phyloP scores from a whole-genome alignment of 2,797 vertebrate genomes.

The Hyperoplus immaculatus region DNA sequence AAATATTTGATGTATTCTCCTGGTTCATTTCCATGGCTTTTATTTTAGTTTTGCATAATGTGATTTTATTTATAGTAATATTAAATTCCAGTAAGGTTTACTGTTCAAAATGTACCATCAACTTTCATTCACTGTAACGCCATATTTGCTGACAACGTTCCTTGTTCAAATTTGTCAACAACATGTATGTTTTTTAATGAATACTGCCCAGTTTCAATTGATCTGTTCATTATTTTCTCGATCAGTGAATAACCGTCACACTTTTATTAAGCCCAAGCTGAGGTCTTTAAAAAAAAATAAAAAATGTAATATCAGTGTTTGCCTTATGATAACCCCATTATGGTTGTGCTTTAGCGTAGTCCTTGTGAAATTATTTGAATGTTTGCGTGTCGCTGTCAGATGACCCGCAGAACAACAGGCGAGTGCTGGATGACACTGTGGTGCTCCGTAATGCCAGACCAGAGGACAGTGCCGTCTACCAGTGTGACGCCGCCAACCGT shows the following conservation, averaged over 20 bases:
- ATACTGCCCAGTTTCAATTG: background rate
- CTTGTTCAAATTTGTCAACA: background rate
- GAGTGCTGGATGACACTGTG: conserved; percentile 79
- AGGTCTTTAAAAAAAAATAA: background rate
- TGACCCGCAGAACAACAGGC: conserved; percentile 49
- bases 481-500: conserved; percentile 92
- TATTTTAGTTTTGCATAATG: no score
- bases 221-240: background rate
- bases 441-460: conserved; percentile 80
- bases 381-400: conserved; percentile 65
- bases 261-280: background rate
- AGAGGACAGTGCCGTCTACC: conserved; percentile 91
- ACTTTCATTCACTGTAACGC: background rate
- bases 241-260: background rate
- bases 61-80: background rate
- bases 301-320: background rate
- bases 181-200: background rate
- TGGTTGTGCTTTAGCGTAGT: background rate
- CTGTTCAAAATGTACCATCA: background rate
- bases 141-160: background rate
- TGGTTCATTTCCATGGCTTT: background rate
- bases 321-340: background rate
- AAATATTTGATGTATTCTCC: background rate
- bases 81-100: background rate
- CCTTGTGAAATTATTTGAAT: background rate